Conservation (phyloP, 1,140 invertebrate genomes). For the Colletes gigas region DNA sequence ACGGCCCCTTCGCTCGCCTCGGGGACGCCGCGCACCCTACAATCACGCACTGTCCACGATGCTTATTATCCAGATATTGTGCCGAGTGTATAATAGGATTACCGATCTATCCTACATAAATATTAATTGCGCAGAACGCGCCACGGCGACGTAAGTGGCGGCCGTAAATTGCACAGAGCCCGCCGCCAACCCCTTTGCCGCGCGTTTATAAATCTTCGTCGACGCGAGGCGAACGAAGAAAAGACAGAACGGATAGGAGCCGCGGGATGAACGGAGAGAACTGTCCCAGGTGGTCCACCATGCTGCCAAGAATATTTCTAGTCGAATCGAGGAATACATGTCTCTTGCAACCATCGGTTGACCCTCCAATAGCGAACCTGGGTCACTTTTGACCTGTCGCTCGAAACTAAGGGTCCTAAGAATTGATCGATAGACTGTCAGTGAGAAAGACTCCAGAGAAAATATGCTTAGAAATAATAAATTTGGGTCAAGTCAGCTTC, state of each 20-base stretch:
- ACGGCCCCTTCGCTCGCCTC: slow-evolving; percentile 27
- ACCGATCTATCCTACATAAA: slow-evolving; percentile 61
- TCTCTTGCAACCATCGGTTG: too few relatives aligned
- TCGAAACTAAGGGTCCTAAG: too few relatives aligned
- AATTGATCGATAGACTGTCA: too few relatives aligned
- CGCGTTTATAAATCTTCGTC: slow-evolving; percentile 57
- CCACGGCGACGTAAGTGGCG: slow-evolving; percentile 48
- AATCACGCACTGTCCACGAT: slow-evolving; percentile 56
- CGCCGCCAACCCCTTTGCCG: slow-evolving; percentile 18
- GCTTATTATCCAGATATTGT: slow-evolving; percentile 61
- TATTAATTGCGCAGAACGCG: slow-evolving; percentile 60
- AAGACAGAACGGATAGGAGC: slow-evolving; percentile 13
- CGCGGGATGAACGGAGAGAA: not conserved
- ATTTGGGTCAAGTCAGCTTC: too few relatives aligned
- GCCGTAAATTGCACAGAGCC: slow-evolving; percentile 48
- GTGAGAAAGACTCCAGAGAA: too few relatives aligned
- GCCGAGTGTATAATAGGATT: slow-evolving; percentile 59
- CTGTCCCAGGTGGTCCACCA: slow-evolving; percentile 55
- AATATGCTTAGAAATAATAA: too few relatives aligned
- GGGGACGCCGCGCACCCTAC: slow-evolving; percentile 47
- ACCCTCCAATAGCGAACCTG: too few relatives aligned
- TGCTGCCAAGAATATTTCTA: slow-evolving; percentile 18
- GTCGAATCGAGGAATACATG: not conserved
- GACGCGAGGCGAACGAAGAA: not conserved
- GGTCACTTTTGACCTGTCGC: too few relatives aligned